A percentile compares a stretch with the other conserved stretches of the same genome.
These are phyloP conservation scores for Neoniphon sammara DNA, from an alignment of 2,797 vertebrate genomes.

Conservation along the genomic window DNA sequence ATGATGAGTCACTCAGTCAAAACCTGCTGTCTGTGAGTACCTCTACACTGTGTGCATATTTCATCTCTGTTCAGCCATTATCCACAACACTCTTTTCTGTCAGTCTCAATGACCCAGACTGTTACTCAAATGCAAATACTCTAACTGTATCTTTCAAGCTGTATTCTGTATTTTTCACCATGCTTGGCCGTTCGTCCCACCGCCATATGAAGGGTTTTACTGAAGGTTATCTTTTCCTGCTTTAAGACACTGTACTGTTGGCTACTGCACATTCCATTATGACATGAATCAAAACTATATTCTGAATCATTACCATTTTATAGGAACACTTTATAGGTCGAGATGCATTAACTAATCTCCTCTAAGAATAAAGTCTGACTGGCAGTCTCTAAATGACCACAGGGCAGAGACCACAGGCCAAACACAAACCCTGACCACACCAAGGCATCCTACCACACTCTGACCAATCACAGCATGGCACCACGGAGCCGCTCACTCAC, in stretches of 20 bases:
- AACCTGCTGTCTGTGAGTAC: conserved; percentile 79
- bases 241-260: not conserved
- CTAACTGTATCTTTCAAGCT: not conserved
- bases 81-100: not conserved
- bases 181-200: too few relatives aligned
- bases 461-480: conserved; percentile 65
- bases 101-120: not conserved
- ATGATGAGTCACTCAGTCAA: conserved; percentile 75
- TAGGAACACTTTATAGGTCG: conserved; percentile 57
- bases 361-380: conserved; percentile 73
- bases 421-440: conserved; percentile 62
- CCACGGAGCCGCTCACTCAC: conserved; percentile 33
- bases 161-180: not conserved
- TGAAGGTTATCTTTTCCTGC: not conserved
- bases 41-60: not conserved
- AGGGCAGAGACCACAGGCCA: conserved; percentile 42
- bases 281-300: conserved; percentile 41
- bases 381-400: conserved; percentile 67
- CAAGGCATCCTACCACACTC: conserved; percentile 53
- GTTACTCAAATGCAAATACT: not conserved
- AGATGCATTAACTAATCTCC: conserved; percentile 69
- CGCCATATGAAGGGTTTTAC: not conserved
- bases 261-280: too few relatives aligned
- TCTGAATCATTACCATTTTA: conserved; percentile 68
- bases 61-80: not conserved